phyloP scores from a whole-genome alignment of 2,888 invertebrate species.

The Folsomia candida region DNA sequence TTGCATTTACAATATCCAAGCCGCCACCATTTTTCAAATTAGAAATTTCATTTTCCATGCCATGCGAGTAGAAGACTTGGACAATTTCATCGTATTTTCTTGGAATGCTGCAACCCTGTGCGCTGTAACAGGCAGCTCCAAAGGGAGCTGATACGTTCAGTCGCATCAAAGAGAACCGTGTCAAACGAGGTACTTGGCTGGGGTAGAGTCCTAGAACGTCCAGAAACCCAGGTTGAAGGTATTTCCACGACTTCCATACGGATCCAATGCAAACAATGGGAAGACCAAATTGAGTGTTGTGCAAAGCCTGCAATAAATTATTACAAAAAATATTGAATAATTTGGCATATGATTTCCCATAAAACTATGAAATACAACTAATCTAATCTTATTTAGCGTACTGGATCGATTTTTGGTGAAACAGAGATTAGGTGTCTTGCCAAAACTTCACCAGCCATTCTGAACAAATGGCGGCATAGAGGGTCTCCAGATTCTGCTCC shows the following conservation, averaged over 20 bases:
- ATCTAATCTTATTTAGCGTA: constrained; percentile 53
- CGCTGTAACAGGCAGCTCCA: constrained; percentile 68
- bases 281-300: constrained; percentile 61
- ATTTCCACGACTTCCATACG: constrained; percentile 89
- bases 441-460: constrained; percentile 65
- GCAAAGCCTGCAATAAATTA: constrained; percentile 58
- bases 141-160: constrained; percentile 74
- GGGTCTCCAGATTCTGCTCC: constrained; percentile 70
- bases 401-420: constrained; percentile 61
- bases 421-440: constrained; percentile 68
- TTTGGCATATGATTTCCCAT: no score
- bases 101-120: constrained; percentile 22
- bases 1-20: not conserved
- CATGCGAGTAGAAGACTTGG: constrained; percentile 26
- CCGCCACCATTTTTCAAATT: not conserved
- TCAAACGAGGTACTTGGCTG: constrained; percentile 32
- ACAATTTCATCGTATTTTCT: constrained; percentile 37
- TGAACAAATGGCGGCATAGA: constrained; percentile 68
- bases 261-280: constrained; percentile 88
- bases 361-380: not conserved
- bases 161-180: constrained; percentile 62
- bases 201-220: constrained; percentile 55
- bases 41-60: not conserved
- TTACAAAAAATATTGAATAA: no score
- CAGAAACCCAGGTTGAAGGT: constrained; percentile 70